Evolutionary conservation across 1,140 invertebrate species (phyloP), one percentile per base, ranked within the genome.

Genomic region (Eueides isabella): DNA sequence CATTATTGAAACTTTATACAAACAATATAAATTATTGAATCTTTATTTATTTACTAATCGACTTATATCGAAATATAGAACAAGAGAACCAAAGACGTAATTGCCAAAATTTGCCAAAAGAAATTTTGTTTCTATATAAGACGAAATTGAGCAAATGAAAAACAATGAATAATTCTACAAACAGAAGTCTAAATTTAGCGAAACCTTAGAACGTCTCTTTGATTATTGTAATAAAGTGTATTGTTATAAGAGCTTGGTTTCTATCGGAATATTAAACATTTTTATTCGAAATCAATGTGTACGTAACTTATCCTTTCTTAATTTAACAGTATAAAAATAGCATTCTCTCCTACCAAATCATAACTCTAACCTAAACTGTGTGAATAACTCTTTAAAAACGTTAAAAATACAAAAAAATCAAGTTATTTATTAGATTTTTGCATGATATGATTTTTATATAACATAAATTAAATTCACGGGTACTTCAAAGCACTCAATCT

Each of bases 151-250:
- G n/a, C 16, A 48, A 19, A 26, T 55, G 48, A 55, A 55, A 55
- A 55, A 26, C 48, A 55, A 55, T 55, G 48, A 55, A 55, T 55
- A 55, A 55, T 55, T 26, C 48, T 23, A 55, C 19, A 55, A 55
- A 55, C 48, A 55, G 48, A 55, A 55, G 19, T 23, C 48, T 23
- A 55, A 55, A 55, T 55, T 55, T 55, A 23, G 23, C 23, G 48
- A 55, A 55, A 55, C 48, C 48, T 14, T 26, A 55, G 2, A 23
- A 55, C 23, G 48, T 55, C 48, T 55, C 48, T 55, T 55, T 55
- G 19, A 55, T 55, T 12, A 55, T 23, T 55, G 7, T 26, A 55
- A 26, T 23, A 26, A 26, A 55, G 11, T 55, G 23, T 55, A 55
- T 55, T 19, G 2, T 26, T 55, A 23, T 55, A 44, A 44, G 9